Percentiles rank a stretch among this genome's conserved stretches.
Evolutionary conservation across 2,113 vertebrate species (phyloP).

Genomic region (Gavialis gangeticus): DNA sequence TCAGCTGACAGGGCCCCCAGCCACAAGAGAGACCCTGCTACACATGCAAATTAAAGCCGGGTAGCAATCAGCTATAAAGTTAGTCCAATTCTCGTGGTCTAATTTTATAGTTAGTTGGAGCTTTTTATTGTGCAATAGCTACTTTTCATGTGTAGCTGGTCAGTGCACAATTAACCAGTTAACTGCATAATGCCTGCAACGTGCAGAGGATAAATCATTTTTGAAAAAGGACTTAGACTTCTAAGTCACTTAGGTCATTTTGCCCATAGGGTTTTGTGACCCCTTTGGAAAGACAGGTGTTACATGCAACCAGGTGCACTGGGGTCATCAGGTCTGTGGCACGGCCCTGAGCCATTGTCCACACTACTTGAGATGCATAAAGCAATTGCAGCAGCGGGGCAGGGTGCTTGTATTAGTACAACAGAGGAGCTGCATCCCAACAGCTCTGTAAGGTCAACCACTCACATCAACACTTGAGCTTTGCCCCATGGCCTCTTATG

Average conservation of each 20-base stretch:
- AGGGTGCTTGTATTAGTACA: not conserved
- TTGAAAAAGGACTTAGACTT: not conserved
- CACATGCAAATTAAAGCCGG: too few relatives aligned
- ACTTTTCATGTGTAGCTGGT: too few relatives aligned
- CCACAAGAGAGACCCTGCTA: too few relatives aligned
- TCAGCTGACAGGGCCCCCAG: too few relatives aligned
- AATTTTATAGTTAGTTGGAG: too few relatives aligned
- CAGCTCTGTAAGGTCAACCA: not conserved
- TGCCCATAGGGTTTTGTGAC: accelerated
- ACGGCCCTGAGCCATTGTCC: too few relatives aligned
- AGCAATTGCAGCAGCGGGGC: not conserved
- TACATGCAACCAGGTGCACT: not conserved
- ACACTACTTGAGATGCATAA: not conserved
- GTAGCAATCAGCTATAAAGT: too few relatives aligned
- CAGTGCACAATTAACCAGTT: too few relatives aligned
- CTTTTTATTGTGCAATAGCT: too few relatives aligned
- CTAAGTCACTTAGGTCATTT: not conserved
- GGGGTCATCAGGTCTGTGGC: too few relatives aligned
- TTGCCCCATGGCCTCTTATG: not conserved
- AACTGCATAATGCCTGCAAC: too few relatives aligned
- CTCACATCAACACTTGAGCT: not conserved
- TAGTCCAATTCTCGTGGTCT: too few relatives aligned
- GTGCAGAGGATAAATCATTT: not conserved
- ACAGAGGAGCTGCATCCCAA: not conserved
- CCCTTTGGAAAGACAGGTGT: accelerated